Conservation (phyloP, 2,797 vertebrate species). For the Lates japonicus region DNA sequence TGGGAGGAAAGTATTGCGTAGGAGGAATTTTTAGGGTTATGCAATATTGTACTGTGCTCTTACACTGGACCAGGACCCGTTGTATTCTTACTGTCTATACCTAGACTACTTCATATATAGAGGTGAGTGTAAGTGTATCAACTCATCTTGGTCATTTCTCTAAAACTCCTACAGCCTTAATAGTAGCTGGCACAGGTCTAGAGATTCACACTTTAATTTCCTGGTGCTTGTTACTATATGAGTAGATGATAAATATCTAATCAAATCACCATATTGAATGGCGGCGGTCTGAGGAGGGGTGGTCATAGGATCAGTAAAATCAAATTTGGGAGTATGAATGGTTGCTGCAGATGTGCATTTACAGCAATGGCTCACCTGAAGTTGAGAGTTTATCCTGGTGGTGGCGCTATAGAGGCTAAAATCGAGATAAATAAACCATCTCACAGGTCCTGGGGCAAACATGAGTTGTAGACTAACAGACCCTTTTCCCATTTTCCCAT, state of each 20-base stretch:
- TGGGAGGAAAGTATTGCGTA: too few relatives aligned
- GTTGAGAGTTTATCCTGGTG: conserved; percentile 10
- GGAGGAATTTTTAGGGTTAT: background rate
- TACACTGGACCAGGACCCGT: background rate
- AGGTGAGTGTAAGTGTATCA: background rate
- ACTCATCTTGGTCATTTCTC: background rate
- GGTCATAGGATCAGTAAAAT: background rate
- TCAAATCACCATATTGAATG: background rate
- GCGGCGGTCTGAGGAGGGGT: background rate
- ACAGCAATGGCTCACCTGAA: background rate
- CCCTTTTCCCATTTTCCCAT: background rate
- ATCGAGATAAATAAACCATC: background rate
- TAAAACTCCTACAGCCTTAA: background rate
- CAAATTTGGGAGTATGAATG: too few relatives aligned
- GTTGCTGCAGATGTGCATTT: background rate
- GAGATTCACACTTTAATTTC: background rate
- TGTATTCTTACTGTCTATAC: background rate
- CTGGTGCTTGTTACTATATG: background rate
- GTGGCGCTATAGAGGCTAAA: conserved; percentile 15
- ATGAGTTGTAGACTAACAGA: background rate
- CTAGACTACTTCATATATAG: background rate
- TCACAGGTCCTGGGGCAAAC: background rate
- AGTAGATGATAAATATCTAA: background rate
- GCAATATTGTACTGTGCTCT: background rate
- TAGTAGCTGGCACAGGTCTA: background rate